These are phyloP conservation scores for Pammene aurita DNA, from an alignment of 2,888 invertebrate species.

Conservation along the genomic window DNA sequence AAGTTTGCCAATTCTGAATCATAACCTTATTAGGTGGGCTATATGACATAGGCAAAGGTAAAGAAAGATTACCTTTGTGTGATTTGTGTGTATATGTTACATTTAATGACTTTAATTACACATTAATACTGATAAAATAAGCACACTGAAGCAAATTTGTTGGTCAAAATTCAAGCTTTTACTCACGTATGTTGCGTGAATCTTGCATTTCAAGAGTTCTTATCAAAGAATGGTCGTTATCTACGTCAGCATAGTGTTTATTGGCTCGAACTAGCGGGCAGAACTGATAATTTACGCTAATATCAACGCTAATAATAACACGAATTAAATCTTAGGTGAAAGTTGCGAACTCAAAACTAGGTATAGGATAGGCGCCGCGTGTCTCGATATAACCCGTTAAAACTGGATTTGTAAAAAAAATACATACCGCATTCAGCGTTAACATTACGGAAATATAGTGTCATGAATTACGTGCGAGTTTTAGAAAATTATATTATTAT, in stretches of 20 bases:
- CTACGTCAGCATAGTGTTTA: conserved; percentile 31
- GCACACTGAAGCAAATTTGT: not conserved
- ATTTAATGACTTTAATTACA: conserved; percentile 2
- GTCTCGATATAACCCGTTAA: conserved; percentile 80
- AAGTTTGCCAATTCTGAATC: conserved; percentile 15
- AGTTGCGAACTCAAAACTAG: conserved; percentile 58
- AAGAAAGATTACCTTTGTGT: conserved; percentile 19
- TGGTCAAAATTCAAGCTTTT: conserved; percentile 15
- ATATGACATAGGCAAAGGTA: conserved; percentile 24
- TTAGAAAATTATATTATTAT: conserved; percentile 42
- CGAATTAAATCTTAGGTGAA: conserved; percentile 53
- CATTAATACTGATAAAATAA: conserved; percentile 2
- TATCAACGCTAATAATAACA: conserved; percentile 11
- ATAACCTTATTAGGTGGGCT: conserved; percentile 29
- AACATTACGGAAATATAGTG: conserved; percentile 44
- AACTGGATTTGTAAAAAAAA: conserved; percentile 78
- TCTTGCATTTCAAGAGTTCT: conserved; percentile 35
- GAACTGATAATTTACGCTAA: conserved; percentile 22
- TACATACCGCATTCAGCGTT: conserved; percentile 41
- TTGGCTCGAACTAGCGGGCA: conserved; percentile 24
- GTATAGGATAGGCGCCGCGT: conserved; percentile 73
- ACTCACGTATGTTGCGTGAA: conserved; percentile 33
- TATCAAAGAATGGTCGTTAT: conserved; percentile 26
- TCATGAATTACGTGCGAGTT: conserved; percentile 41
- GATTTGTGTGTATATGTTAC: not conserved